These are phyloP conservation scores for Unio delphinus DNA, from an alignment of 2,888 invertebrate species.

Conservation along the genomic window DNA sequence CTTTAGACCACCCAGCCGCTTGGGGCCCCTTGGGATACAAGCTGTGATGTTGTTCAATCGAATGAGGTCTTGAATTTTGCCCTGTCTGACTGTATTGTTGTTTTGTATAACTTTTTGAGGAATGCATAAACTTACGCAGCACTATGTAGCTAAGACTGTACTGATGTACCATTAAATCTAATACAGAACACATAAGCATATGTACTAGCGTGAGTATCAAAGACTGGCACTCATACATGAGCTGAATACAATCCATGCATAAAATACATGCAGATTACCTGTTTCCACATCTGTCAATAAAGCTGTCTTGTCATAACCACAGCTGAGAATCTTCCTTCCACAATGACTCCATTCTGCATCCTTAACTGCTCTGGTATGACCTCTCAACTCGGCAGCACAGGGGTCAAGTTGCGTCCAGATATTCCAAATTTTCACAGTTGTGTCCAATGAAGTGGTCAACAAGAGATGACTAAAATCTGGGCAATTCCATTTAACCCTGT, in stretches of 20 bases:
- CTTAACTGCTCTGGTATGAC: constrained; percentile 64
- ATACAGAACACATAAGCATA: too few relatives aligned
- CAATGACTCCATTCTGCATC: constrained; percentile 65
- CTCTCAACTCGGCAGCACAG: constrained; percentile 44
- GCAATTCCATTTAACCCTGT: constrained; percentile 63
- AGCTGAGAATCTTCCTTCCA: constrained; percentile 59
- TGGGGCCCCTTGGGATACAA: too few relatives aligned
- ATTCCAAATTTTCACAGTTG: constrained; percentile 67
- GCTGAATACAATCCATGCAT: not conserved
- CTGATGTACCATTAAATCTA: too few relatives aligned
- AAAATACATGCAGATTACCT: constrained; percentile 42
- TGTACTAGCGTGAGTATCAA: too few relatives aligned
- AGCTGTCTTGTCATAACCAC: constrained; percentile 67
- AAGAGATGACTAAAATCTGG: constrained; percentile 65
- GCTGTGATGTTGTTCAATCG: too few relatives aligned
- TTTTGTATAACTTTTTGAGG: too few relatives aligned
- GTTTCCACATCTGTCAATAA: constrained; percentile 64
- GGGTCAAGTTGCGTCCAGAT: constrained; percentile 53
- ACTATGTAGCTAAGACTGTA: too few relatives aligned
- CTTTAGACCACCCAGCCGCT: too few relatives aligned
- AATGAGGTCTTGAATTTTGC: too few relatives aligned
- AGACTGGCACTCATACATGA: too few relatives aligned
- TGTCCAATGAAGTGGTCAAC: constrained; percentile 67
- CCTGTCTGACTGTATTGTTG: too few relatives aligned
- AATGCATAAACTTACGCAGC: too few relatives aligned